phyloP scores from a whole-genome alignment of 2,797 vertebrate species.

The Poecilia gillii region DNA sequence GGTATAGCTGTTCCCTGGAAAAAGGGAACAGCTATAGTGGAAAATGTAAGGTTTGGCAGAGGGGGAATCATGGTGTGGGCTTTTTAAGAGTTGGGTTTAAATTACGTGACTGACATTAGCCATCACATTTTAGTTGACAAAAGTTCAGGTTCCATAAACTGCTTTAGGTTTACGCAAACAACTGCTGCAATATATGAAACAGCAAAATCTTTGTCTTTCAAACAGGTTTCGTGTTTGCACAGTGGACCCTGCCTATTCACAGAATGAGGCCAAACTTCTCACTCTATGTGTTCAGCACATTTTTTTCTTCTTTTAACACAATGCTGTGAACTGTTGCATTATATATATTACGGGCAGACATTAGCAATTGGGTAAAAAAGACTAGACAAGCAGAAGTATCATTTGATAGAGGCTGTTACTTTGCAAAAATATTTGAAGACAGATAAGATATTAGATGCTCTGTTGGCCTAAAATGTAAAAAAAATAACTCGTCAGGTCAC shows the following conservation, averaged over 20 bases:
- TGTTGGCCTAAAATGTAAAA: background rate
- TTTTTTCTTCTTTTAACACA: background rate
- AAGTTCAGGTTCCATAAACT: background rate
- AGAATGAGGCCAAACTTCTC: background rate
- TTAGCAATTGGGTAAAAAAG: no score
- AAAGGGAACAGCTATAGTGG: background rate
- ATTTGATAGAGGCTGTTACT: background rate
- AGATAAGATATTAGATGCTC: background rate
- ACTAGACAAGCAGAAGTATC: no score
- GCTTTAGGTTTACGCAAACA: background rate
- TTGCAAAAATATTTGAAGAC: background rate
- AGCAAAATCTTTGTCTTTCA: background rate
- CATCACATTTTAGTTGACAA: background rate
- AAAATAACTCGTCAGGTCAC: background rate
- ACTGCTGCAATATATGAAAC: background rate
- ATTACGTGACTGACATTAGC: background rate
- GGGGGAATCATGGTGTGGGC: background rate
- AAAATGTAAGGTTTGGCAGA: background rate
- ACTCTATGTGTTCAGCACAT: background rate
- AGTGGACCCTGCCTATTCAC: background rate
- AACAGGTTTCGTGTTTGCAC: background rate
- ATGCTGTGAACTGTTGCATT: background rate
- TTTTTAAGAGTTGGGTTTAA: background rate
- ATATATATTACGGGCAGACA: no score
- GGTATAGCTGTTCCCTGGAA: background rate